Conservation (phyloP, 2,888 invertebrate genomes). For the Trichacis sp. region DNA sequence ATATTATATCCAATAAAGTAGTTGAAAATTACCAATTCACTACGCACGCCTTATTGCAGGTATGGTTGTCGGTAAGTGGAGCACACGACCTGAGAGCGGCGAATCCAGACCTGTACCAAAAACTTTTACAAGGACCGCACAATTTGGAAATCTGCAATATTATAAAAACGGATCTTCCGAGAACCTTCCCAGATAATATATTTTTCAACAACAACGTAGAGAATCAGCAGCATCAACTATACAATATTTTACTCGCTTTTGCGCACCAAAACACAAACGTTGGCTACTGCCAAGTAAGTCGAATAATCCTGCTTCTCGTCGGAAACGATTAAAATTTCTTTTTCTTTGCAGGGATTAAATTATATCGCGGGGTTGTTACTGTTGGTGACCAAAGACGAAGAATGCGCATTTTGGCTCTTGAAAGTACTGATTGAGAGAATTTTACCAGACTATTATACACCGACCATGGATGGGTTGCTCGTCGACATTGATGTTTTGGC, state of each 20-base stretch:
- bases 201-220: conserved; percentile 85
- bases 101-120: conserved; percentile 76
- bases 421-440: conserved; percentile 89
- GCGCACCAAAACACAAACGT: conserved; percentile 89
- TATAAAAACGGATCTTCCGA: conserved; percentile 89
- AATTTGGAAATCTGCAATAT: conserved; percentile 82
- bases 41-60: too few relatives aligned
- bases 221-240: conserved; percentile 81
- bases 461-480: conserved; percentile 89
- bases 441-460: conserved; percentile 88
- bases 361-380: conserved; percentile 90
- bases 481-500: conserved; percentile 91
- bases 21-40: too few relatives aligned
- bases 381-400: conserved; percentile 89
- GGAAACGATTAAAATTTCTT: too few relatives aligned
- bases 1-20: not conserved
- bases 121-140: conserved; percentile 77
- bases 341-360: conserved; percentile 92
- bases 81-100: conserved; percentile 78
- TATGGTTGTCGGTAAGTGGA: conserved; percentile 90
- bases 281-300: conserved; percentile 88
- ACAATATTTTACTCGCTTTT: conserved; percentile 88
- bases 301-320: too few relatives aligned
- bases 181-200: conserved; percentile 96
- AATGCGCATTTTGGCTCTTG: conserved; percentile 92